A percentile compares a stretch with the other conserved stretches of the same genome.
phyloP scores from a whole-genome alignment of 2,797 vertebrate species.

The Lepilemur ruficaudatus region DNA sequence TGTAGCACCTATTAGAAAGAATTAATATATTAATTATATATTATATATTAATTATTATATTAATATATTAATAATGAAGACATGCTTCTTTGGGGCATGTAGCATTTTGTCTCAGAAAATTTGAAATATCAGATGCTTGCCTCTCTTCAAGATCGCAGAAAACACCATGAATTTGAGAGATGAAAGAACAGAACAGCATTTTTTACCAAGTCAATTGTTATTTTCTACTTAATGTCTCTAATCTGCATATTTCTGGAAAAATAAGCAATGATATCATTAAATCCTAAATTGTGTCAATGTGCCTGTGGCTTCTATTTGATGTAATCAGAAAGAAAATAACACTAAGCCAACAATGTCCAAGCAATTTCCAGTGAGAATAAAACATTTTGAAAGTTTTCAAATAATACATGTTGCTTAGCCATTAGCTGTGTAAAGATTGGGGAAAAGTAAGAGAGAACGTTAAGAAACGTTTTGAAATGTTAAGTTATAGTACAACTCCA shows the following conservation, averaged over 20 bases:
- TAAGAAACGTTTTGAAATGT: conserved; percentile 60
- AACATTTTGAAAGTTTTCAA: conserved; percentile 3
- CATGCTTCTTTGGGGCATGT: background rate
- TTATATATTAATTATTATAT: no score
- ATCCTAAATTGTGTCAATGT: background rate
- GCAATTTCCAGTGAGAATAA: background rate
- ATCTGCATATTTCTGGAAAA: background rate
- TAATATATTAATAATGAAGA: background rate
- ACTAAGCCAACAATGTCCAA: background rate
- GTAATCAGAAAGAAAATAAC: background rate
- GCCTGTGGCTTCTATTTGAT: background rate
- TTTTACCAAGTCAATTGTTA: background rate
- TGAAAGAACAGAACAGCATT: background rate
- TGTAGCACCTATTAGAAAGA: background rate
- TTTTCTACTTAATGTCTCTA: conserved; percentile 34
- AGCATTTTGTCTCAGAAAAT: conserved; percentile 7
- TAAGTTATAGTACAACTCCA: conserved; percentile 85
- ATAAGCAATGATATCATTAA: conserved; percentile 17
- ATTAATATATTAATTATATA: background rate
- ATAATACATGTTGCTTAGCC: background rate
- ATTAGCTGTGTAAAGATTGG: background rate
- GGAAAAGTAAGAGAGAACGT: conserved; percentile 25
- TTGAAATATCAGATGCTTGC: background rate
- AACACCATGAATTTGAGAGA: background rate
- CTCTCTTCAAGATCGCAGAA: background rate